A percentile compares a stretch with the other conserved stretches of the same genome.
Conservation (phyloP, 2,113 vertebrate species). For the Archocentrus centrarchus region DNA sequence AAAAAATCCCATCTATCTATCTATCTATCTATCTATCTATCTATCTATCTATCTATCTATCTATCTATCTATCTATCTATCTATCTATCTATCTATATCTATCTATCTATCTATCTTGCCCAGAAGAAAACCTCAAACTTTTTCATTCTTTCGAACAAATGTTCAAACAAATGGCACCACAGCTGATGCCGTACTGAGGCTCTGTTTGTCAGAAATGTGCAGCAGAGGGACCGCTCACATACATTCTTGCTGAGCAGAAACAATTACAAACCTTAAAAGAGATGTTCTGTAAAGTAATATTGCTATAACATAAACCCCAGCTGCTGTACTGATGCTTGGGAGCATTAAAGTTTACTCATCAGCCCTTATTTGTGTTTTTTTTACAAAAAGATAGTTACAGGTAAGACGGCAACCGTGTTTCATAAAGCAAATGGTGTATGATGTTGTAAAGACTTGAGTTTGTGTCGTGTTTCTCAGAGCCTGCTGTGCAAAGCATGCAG, state of each 20-base stretch:
- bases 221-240: not conserved
- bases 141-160: constrained; percentile 14
- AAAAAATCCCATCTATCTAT: too few species aligned
- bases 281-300: too few species aligned
- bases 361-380: not conserved
- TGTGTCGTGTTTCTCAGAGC: not conserved
- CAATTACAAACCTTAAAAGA: not conserved
- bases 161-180: constrained; percentile 42
- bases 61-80: not conserved
- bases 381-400: not conserved
- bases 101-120: too few species aligned
- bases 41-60: not conserved
- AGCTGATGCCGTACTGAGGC: constrained; percentile 34
- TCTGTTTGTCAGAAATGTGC: constrained; percentile 12
- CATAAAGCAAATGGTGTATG: not conserved
- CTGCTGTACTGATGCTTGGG: not conserved
- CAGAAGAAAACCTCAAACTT: not conserved
- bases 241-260: not conserved
- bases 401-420: not conserved
- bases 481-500: not conserved
- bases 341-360: not conserved
- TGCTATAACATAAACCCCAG: not conserved
- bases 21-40: too few species aligned
- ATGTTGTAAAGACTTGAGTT: not conserved
- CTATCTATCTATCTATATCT: too few species aligned